Percentiles rank a stretch among this genome's conserved stretches.
phyloP scores from a whole-genome alignment of 2,888 invertebrate genomes.

The Mechanitis messenoides region DNA sequence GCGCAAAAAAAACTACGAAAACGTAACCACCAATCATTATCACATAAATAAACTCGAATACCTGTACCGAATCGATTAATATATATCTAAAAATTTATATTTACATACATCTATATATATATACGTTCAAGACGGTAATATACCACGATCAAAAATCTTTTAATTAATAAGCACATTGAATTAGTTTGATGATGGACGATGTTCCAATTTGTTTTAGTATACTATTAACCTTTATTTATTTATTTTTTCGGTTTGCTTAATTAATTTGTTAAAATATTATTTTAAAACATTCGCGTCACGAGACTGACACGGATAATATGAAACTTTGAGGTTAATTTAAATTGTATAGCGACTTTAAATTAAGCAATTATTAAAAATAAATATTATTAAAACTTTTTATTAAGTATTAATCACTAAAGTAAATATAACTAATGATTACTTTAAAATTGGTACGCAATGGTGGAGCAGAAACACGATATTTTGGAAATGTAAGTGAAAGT shows the following conservation, averaged over 20 bases:
- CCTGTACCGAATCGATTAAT: not conserved
- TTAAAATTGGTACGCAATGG: not conserved
- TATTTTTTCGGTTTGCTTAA: slow-evolving; percentile 11
- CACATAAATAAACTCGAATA: slow-evolving; percentile 9
- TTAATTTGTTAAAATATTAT: slow-evolving; percentile 34
- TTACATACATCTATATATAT: not conserved
- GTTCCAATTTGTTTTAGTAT: slow-evolving; percentile 11
- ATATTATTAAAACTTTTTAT: too few relatives aligned
- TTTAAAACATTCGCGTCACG: slow-evolving; percentile 18
- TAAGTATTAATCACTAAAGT: not conserved
- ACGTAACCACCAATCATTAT: slow-evolving; percentile 24
- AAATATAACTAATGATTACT: not conserved
- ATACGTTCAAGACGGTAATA: not conserved
- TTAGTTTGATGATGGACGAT: not conserved
- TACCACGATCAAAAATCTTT: too few relatives aligned
- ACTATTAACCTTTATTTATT: slow-evolving; percentile 7
- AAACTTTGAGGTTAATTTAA: slow-evolving; percentile 15
- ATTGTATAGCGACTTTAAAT: slow-evolving; percentile 10
- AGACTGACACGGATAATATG: slow-evolving; percentile 33
- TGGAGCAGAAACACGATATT: slow-evolving; percentile 8
- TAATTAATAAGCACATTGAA: too few relatives aligned
- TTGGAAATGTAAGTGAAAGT: slow-evolving; percentile 17
- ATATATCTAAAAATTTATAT: too few relatives aligned
- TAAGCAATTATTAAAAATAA: too few relatives aligned
- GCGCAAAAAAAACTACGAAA: slow-evolving; percentile 25